Evolutionary conservation across 2,888 invertebrate genomes (phyloP), one percentile per base, ranked within the genome.

Genomic region (Drymonia ruficornis): DNA sequence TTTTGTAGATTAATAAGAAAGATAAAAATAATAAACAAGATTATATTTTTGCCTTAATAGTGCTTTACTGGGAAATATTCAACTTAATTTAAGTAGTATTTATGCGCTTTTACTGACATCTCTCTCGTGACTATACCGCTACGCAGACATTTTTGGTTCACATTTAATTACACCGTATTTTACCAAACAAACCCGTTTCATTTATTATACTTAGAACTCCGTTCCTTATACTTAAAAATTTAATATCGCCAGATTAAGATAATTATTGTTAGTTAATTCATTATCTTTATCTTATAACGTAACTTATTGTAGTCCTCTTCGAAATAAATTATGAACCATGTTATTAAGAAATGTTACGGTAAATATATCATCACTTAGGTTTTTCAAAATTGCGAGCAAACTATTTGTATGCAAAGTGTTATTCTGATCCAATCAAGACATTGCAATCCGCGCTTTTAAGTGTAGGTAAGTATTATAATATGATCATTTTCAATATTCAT

Each of bases 61-160:
- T 63, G 61, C 63, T 45, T 56, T 63, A 68, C 70, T 34, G 54
- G 65, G 71, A 72, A 76, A 68, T 59, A 61, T 65, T 71, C 66
- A 48, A 49, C 51, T 66, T 76, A 76, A 78, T 74, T 76, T 66
- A 40, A 64, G 63, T 62, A 58, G 62, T 61, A 71, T 52, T 62
- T 72, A 70, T 56, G 60, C 57, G 61, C 62, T 63, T 65, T 66
- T 58, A 65, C 55, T 61, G 59, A 57, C 61, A 63, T 59, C 58
- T 52, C 58, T 52, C 51, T 55, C 51, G 49, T 59, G 63, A 63
- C 60, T 55, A 55, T 65, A 52, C 53, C 57, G 49, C 53, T 67
- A 63, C 56, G 64, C 53, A 59, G 47, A 63, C 57, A 63, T 60
- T 58, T 66, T 56, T 59, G 50, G 58, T 52, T 40, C 59, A 53